phyloP scores from a whole-genome alignment of 2,888 invertebrate species.

The Caenorhabditis sp. region DNA sequence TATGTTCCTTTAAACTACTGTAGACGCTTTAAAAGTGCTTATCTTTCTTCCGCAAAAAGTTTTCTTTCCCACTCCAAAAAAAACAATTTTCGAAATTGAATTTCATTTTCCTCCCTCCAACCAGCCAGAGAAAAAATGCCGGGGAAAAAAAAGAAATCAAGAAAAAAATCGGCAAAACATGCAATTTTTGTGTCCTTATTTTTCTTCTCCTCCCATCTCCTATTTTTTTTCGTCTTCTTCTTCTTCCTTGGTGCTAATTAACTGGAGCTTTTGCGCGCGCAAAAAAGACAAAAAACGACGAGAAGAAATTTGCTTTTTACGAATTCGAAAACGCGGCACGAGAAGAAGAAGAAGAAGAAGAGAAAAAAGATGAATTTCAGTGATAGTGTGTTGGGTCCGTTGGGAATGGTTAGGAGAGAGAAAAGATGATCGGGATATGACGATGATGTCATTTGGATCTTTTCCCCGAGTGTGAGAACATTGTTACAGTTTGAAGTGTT shows the following conservation, averaged over 20 bases:
- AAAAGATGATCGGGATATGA: not conserved
- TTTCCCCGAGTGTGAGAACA: no score
- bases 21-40: no score
- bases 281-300: not conserved
- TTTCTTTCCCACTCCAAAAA: not conserved
- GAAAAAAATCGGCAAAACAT: constrained; percentile 1
- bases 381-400: not conserved
- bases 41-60: no score
- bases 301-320: constrained; percentile 1
- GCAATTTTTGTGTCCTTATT: constrained; percentile 5
- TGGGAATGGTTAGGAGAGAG: not conserved
- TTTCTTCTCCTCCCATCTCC: constrained; percentile 3
- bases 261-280: constrained; percentile 8
- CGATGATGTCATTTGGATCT: not conserved
- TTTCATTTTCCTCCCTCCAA: not conserved
- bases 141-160: not conserved
- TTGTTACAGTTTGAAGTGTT: no score
- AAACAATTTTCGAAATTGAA: constrained; percentile 1
- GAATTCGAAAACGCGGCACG: not conserved
- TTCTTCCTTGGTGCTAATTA: constrained; percentile 27
- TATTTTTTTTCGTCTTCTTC: constrained; percentile 11
- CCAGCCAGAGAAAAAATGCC: not conserved
- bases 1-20: no score
- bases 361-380: not conserved
- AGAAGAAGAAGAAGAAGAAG: no score